A percentile compares a stretch with the other conserved stretches of the same genome.
phyloP scores from a whole-genome alignment of 1,140 invertebrate species.

The Drosophila neocordata region DNA sequence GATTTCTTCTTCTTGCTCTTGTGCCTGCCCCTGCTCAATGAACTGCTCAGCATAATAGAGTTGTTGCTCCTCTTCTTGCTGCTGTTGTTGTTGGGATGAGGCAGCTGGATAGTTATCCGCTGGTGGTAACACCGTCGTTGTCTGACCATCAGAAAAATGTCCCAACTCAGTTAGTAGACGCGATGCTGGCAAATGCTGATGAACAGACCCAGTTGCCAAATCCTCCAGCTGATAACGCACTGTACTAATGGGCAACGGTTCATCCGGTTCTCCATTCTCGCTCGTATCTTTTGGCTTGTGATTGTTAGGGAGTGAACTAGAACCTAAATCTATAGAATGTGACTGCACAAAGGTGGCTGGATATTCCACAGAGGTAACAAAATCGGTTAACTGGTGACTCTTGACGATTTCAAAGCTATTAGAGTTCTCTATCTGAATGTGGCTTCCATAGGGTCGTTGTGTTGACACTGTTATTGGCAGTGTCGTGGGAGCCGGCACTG shows the following conservation, averaged over 20 bases:
- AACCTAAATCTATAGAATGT: constrained; percentile 84
- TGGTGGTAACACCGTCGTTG: constrained; percentile 70
- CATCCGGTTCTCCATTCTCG: neutral
- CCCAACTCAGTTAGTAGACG: constrained; percentile 74
- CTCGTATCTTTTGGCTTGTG: neutral
- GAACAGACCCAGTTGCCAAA: constrained; percentile 66
- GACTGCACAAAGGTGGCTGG: constrained; percentile 86
- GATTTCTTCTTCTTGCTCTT: constrained; percentile 31
- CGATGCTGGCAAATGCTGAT: constrained; percentile 72
- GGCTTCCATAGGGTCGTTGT: constrained; percentile 28
- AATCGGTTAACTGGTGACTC: constrained; percentile 86
- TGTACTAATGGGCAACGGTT: constrained; percentile 46
- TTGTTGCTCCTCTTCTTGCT: constrained; percentile 46
- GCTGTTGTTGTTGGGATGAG: constrained; percentile 63
- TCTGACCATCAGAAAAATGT: constrained; percentile 37
- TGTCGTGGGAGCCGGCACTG: constrained; percentile 43
- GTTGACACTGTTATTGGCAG: neutral
- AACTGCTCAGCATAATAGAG: constrained; percentile 41
- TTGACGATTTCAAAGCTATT: constrained; percentile 84
- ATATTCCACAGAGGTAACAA: constrained; percentile 86
- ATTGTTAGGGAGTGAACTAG: constrained; percentile 10
- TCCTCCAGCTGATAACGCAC: constrained; percentile 77
- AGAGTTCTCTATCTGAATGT: constrained; percentile 28
- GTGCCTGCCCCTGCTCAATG: constrained; percentile 37
- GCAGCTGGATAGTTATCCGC: constrained; percentile 82